Evolutionary conservation across 2,888 invertebrate genomes (phyloP), one percentile per base, ranked within the genome.

Genomic region (Arge pagana): DNA sequence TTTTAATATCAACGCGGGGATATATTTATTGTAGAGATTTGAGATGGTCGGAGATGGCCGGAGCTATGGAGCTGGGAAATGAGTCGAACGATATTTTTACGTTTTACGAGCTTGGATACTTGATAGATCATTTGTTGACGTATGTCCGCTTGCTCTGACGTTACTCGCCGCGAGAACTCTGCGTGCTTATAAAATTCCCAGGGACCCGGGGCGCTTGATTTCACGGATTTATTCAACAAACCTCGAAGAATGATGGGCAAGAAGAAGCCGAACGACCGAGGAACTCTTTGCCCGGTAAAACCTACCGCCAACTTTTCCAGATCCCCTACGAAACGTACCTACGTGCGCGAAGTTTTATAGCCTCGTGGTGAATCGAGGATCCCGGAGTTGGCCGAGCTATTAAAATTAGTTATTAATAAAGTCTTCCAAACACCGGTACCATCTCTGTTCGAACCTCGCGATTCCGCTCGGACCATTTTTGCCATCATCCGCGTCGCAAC

Each of bases 51-150:
- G n/a, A n/a, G n/a, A n/a, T n/a, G n/a, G n/a, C n/a, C n/a, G n/a
- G n/a, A n/a, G n/a, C n/a, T n/a, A n/a, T n/a, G n/a, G n/a, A n/a
- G n/a, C n/a, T n/a, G n/a, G n/a, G n/a, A 45, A 45, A 15, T 35
- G 45, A 45, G 31, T 31, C 8, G 19, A 41, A 35, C 33, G 31
- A 45, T 45, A 45, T 45, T 45, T 45, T 35, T 31, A 45, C 33
- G 24, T 45, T 45, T 45, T 45, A 45, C 45, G 45, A 45, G 7
- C 45, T 21, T 30, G 33, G 23, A 33, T 40, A 45, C 45, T 45
- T 21, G 45, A 45, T 45, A 33, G 33, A 45, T 45, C 45, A 45
- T 45, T 45, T 45, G 24, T 45, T 33, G 45, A 23, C 23, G 45
- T 45, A 23, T 7, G 10, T 39, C n/a, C 24, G 33, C 15, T 19